Conservation (phyloP, 2,113 vertebrate species). For the Zosterops borbonicus region DNA sequence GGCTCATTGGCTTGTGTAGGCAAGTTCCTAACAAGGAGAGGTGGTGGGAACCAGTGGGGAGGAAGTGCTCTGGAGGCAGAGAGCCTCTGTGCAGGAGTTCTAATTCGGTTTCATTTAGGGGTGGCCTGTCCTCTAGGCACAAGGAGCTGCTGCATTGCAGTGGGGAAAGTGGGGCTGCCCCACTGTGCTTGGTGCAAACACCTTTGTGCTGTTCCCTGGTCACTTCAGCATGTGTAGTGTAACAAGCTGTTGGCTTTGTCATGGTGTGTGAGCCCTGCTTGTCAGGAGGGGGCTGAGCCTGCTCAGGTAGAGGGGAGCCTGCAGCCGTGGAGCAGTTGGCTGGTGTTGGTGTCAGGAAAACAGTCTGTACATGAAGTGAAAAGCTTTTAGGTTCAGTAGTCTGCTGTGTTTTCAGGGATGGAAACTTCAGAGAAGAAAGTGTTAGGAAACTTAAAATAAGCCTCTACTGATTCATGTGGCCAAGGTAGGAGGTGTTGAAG, state of each 20-base stretch:
- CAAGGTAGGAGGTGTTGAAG: background rate
- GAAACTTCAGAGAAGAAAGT: background rate
- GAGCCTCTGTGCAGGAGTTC: background rate
- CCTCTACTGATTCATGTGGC: background rate
- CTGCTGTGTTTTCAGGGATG: background rate
- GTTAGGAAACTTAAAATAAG: background rate
- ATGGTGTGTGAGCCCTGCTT: background rate
- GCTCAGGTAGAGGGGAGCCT: background rate
- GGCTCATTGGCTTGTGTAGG: background rate
- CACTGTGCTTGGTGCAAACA: accelerated
- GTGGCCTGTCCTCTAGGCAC: background rate
- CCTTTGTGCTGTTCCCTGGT: background rate
- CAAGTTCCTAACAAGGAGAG: background rate
- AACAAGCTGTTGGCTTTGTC: background rate
- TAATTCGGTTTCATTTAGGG: accelerated
- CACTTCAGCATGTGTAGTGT: background rate
- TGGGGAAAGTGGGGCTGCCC: background rate
- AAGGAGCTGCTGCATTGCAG: background rate
- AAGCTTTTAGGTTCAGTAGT: background rate
- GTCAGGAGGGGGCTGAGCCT: background rate
- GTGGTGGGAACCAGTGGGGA: background rate
- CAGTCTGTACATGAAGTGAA: background rate
- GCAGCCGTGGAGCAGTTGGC: background rate
- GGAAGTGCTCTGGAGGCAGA: background rate
- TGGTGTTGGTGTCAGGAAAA: background rate